Evolutionary conservation across 2,888 invertebrate species (phyloP).

Genomic region (Drosophila buzzatii): DNA sequence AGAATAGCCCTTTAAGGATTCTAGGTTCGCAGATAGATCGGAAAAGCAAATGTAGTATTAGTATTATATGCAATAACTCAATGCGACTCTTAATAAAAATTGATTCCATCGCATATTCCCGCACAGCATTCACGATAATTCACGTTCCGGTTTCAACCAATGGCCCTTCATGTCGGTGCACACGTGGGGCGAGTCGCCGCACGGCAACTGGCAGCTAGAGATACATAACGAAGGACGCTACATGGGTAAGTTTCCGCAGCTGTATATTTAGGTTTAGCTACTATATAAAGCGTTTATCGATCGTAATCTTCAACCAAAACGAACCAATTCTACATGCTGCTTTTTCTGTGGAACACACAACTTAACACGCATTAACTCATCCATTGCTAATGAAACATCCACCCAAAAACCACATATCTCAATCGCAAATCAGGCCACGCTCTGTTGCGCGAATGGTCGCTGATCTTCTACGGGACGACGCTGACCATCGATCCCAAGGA

Average conservation of each 20-base stretch:
- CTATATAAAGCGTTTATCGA: not conserved
- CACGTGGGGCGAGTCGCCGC: conserved; percentile 98
- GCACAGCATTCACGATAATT: conserved; percentile 90
- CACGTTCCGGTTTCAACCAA: conserved; percentile 95
- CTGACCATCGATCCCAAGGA: conserved; percentile 88
- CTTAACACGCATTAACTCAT: conserved; percentile 27
- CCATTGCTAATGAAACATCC: conserved; percentile 16
- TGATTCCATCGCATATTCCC: not conserved
- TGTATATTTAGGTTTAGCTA: not conserved
- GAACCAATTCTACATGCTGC: conserved; percentile 73
- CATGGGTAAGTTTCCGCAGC: conserved; percentile 88
- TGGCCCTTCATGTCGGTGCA: conserved; percentile 99
- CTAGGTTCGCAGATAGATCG: not conserved
- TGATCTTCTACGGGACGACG: conserved; percentile 95
- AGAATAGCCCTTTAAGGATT: too few species aligned
- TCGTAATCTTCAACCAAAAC: not conserved
- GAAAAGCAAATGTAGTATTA: too few species aligned
- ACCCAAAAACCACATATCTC: not conserved
- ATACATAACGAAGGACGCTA: conserved; percentile 97
- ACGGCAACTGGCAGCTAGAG: conserved; percentile 97
- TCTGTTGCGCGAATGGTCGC: conserved; percentile 95
- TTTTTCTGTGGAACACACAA: conserved; percentile 62
- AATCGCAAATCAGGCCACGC: conserved; percentile 89
- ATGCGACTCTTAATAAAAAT: not conserved
- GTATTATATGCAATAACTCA: not conserved